Evolutionary conservation across 2,113 vertebrate genomes (phyloP), one percentile per base, ranked within the genome.

Genomic region (Garra rufa): DNA sequence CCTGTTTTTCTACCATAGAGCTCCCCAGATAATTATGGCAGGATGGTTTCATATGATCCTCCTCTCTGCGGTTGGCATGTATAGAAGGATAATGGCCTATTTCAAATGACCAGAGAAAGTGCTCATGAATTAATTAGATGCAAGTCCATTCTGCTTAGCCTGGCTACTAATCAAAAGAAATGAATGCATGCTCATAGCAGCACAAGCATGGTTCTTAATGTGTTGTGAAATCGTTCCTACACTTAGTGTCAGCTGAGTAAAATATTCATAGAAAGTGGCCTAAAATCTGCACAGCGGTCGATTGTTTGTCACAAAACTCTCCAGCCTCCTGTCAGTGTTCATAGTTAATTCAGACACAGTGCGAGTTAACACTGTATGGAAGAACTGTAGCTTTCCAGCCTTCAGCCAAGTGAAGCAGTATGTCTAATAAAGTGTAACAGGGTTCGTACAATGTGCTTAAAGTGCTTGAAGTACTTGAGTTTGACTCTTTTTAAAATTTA

Each of bases 121-220:
- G 90, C 81, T 88, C 88, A 91, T 95, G 91, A 94, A 95, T 95
- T 92, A 94, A 93, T 95, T 88, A 95, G 88, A 83, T 77, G 63
- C 55, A 61, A 79, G 86, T 80, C 87, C 88, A 88, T 87, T 87
- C 88, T 46, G 81, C 87, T 87, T 85, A 85, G 86, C 10, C 34
- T 48, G 69, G 38, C 84, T 70, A 46, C 46, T 59, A 13, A 50
- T 88, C 81, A 88, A 89, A 82, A 82, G 59, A 84, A 81, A 88
- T 88, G 41, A 89, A 91, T 88, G 87, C 77, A 52, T 75, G 75
- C 82, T 83, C 74, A 41, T 43, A 82, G 78, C 15, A 70, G n/a
- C 70, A 34, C 28, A 41, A 26, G 41, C 48, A 50, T 61, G 48
- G 67, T 76, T 81, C 63, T 59, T 75, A 74, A 55, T 85, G 21